Conservation (phyloP, 1,140 invertebrate genomes). For the Cotesia vestalis region DNA sequence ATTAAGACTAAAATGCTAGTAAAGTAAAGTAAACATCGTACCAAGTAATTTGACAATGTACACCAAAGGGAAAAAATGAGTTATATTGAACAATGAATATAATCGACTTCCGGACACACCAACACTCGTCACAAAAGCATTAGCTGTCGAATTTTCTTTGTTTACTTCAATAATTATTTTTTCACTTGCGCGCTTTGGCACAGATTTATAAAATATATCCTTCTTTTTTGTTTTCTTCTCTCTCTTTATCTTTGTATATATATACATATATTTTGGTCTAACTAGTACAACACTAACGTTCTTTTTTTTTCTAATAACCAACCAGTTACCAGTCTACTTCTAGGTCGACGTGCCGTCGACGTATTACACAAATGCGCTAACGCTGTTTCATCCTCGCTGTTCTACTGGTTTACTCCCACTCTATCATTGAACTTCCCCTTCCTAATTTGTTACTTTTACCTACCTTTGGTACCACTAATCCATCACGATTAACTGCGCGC, state of each 20-base stretch:
- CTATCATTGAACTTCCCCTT: too few relatives aligned
- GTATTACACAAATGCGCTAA: conserved; percentile 14
- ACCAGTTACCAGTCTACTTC: conserved; percentile 5
- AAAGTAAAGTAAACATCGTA: conserved; percentile 9
- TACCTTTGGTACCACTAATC: too few relatives aligned
- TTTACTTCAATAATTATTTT: conserved; percentile 19
- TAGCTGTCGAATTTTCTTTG: conserved; percentile 10
- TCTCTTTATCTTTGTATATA: too few relatives aligned
- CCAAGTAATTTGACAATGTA: conserved; percentile 3
- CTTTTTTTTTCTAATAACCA: background rate
- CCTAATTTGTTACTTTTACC: too few relatives aligned
- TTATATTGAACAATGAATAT: conserved; percentile 1
- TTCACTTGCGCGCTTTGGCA: conserved; percentile 27
- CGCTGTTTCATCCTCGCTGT: background rate
- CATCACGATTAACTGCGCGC: too few relatives aligned
- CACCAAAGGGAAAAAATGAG: background rate
- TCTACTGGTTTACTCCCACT: too few relatives aligned
- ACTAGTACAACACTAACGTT: background rate
- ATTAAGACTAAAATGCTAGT: background rate
- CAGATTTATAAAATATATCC: conserved; percentile 13
- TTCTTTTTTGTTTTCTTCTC: background rate
- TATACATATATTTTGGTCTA: background rate
- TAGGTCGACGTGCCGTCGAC: conserved; percentile 17
- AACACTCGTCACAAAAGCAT: background rate
- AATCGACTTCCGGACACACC: conserved; percentile 16